phyloP scores from a whole-genome alignment of 2,113 vertebrate species.

The Acrocephalus kingi region DNA sequence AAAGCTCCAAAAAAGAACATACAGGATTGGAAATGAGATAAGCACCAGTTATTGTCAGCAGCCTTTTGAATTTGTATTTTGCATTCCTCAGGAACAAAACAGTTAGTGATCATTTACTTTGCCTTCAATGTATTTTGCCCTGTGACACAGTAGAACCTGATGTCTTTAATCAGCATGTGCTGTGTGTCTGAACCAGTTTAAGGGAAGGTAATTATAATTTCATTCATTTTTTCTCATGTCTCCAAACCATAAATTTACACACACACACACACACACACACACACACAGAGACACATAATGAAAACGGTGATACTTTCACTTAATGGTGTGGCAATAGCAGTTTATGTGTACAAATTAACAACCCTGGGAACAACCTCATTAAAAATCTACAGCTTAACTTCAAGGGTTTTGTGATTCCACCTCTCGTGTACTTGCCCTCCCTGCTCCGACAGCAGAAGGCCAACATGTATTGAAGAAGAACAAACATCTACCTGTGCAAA shows the following conservation, averaged over 20 bases:
- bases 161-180: not conserved
- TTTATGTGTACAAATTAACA: constrained; percentile 5
- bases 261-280: not conserved
- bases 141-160: not conserved
- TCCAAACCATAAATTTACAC: not conserved
- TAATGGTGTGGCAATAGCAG: not conserved
- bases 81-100: not conserved
- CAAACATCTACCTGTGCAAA: constrained; percentile 48
- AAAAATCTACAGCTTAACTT: constrained; percentile 8
- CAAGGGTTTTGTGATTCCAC: constrained; percentile 14
- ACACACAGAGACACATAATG: not conserved
- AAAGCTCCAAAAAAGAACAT: not conserved
- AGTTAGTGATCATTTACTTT: not conserved
- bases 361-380: constrained; percentile 29
- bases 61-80: not conserved
- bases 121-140: not conserved
- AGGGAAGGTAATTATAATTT: constrained; percentile 33
- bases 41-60: not conserved
- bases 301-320: not conserved
- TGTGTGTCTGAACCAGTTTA: not conserved
- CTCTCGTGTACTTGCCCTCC: not conserved
- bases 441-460: not conserved
- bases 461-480: constrained; percentile 26
- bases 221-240: not conserved
- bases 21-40: not conserved